Percentiles rank a stretch among this genome's conserved stretches.
Conservation (phyloP, 1,140 invertebrate species). For the Drosophila paulistorum region DNA sequence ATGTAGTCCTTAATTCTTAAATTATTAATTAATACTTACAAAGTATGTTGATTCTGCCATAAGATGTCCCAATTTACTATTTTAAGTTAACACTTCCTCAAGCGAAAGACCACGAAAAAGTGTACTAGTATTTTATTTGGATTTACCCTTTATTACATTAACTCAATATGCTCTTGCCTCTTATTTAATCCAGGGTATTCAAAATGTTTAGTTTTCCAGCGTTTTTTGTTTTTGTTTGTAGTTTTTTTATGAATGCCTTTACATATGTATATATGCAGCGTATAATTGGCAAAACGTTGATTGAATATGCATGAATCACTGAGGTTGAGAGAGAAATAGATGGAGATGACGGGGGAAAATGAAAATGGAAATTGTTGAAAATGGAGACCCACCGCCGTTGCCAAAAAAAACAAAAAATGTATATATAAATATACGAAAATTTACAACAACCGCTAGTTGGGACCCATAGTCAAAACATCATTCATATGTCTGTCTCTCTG, state of each 20-base stretch:
- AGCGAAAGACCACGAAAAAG: too few species aligned
- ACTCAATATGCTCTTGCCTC: not conserved
- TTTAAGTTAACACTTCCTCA: too few species aligned
- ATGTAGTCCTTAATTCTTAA: too few species aligned
- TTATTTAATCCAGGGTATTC: not conserved
- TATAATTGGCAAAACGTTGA: constrained; percentile 79
- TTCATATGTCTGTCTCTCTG: constrained; percentile 77
- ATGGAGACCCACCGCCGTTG: constrained; percentile 64
- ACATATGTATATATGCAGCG: constrained; percentile 71
- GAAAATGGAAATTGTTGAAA: constrained; percentile 38
- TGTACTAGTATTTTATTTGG: too few species aligned
- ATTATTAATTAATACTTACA: too few species aligned
- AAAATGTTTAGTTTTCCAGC: constrained; percentile 1
- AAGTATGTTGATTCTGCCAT: too few species aligned
- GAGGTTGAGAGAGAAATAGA: not conserved
- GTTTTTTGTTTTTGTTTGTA: not conserved
- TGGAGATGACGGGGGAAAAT: constrained; percentile 18
- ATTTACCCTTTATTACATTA: too few species aligned
- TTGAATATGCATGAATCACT: constrained; percentile 79
- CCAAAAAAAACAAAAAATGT: constrained; percentile 5
- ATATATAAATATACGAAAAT: not conserved
- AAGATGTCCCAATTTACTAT: too few species aligned
- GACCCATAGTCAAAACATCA: constrained; percentile 55
- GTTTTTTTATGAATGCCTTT: constrained; percentile 8
- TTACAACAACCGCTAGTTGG: constrained; percentile 58